Conservation (phyloP, 2,888 invertebrate species). For the Adelognathus sp. region DNA sequence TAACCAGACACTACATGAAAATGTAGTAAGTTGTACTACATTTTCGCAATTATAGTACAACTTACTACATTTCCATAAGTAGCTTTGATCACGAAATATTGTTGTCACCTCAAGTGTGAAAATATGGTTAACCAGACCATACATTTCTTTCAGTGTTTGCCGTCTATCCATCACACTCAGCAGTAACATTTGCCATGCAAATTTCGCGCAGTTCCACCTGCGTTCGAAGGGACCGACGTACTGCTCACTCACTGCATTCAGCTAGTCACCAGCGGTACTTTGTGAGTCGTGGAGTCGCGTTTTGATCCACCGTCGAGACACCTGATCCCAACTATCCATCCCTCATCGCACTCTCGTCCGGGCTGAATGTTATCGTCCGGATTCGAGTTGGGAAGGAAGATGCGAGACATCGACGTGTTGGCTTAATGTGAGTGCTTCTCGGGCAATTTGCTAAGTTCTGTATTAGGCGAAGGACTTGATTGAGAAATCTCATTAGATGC, state of each 20-base stretch:
- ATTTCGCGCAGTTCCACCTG: not conserved
- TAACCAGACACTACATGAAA: too few species aligned
- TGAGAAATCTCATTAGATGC: constrained; percentile 5
- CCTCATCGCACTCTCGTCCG: constrained; percentile 12
- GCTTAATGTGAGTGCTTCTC: not conserved
- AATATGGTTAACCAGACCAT: too few species aligned
- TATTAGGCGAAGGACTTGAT: constrained; percentile 3
- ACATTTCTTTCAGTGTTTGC: too few species aligned
- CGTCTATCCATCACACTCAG: too few species aligned
- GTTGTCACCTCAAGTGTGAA: too few species aligned
- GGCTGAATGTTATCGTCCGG: constrained; percentile 7
- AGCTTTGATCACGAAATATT: too few species aligned
- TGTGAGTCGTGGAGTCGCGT: not conserved
- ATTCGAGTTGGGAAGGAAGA: constrained; percentile 3
- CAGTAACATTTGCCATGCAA: too few species aligned
- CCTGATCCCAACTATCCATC: not conserved
- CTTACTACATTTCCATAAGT: too few species aligned
- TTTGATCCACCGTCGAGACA: constrained; percentile 2
- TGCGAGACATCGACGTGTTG: not conserved
- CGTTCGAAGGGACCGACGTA: not conserved
- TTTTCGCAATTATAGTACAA: too few species aligned
- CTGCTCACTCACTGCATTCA: not conserved
- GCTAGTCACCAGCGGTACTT: not conserved
- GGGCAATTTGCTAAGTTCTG: constrained; percentile 7
- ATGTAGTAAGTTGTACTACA: too few species aligned